phyloP scores from a whole-genome alignment of 2,113 vertebrate species.

The Pontoporia blainvillei region DNA sequence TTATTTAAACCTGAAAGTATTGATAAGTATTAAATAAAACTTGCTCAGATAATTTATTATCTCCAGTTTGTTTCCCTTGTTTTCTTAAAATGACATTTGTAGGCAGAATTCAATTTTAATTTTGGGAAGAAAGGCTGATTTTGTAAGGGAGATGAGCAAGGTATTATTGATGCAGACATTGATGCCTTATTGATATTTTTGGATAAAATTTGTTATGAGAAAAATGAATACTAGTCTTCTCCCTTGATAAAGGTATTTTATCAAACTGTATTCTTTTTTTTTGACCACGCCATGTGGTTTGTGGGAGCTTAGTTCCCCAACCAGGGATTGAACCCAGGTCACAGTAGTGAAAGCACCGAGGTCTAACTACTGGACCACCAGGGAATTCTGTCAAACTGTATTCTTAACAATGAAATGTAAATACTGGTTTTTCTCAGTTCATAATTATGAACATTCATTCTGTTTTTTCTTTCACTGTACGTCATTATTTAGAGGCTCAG shows the following conservation, averaged over 20 bases:
- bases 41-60: neutral
- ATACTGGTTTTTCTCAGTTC: neutral
- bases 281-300: neutral
- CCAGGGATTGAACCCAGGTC: neutral
- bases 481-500: neutral
- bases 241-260: neutral
- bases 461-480: neutral
- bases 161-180: neutral
- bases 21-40: neutral
- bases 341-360: neutral
- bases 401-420: neutral
- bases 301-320: neutral
- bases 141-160: neutral
- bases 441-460: neutral
- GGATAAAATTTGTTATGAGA: neutral
- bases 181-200: neutral
- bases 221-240: neutral
- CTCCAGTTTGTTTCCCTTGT: neutral
- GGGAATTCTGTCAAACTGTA: neutral
- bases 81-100: conserved; percentile 22
- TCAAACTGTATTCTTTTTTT: neutral
- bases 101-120: neutral
- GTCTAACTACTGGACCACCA: neutral
- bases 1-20: neutral
- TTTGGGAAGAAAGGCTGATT: neutral